phyloP scores from a whole-genome alignment of 2,888 invertebrate genomes.

The Agriopis leucophaearia region DNA sequence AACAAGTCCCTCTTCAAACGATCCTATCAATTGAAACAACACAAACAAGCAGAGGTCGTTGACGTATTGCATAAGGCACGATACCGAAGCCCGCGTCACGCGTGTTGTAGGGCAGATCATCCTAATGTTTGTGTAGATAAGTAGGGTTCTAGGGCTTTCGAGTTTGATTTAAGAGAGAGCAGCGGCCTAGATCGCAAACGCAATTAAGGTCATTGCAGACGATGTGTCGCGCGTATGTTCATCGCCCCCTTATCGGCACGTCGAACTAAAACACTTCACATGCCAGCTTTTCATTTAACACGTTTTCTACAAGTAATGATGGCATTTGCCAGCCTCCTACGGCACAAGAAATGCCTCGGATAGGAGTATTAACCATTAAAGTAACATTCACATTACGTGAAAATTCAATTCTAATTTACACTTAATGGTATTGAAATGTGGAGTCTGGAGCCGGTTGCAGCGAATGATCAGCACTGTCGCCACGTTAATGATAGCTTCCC shows the following conservation, averaged over 20 bases:
- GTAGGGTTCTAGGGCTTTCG: constrained; percentile 82
- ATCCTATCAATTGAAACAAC: constrained; percentile 64
- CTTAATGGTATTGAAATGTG: constrained; percentile 56
- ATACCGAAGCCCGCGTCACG: constrained; percentile 62
- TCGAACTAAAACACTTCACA: constrained; percentile 32
- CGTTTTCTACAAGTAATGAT: constrained; percentile 21
- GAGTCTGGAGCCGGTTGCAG: constrained; percentile 62
- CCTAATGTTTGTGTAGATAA: constrained; percentile 64
- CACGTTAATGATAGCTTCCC: constrained; percentile 81
- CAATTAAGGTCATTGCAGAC: constrained; percentile 82
- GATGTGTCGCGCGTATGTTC: constrained; percentile 62
- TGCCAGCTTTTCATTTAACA: constrained; percentile 23
- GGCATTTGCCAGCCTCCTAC: constrained; percentile 30
- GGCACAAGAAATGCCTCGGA: constrained; percentile 17
- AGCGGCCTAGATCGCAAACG: constrained; percentile 74
- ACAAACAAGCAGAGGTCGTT: constrained; percentile 73
- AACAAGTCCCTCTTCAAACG: constrained; percentile 60
- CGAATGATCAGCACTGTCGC: constrained; percentile 76
- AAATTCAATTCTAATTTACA: constrained; percentile 63
- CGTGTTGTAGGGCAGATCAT: constrained; percentile 68
- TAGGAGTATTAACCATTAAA: constrained; percentile 12
- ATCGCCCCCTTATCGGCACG: constrained; percentile 39
- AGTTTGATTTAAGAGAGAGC: constrained; percentile 86
- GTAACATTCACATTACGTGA: constrained; percentile 50
- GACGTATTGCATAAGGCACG: constrained; percentile 77